Conservation (phyloP, 2,888 invertebrate species). For the Noctua janthe region DNA sequence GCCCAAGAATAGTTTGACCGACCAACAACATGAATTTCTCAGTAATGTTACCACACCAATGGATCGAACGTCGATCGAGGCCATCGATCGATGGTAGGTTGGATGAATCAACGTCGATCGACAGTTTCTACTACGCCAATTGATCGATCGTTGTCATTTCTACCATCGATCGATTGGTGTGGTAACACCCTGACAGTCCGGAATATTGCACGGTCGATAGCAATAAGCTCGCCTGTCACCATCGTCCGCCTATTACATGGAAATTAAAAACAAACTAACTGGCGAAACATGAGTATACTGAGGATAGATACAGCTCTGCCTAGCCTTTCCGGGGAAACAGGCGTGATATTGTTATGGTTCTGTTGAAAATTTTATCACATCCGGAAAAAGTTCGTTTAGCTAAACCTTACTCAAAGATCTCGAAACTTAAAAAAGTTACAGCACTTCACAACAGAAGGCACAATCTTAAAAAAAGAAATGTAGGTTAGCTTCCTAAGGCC, state of each 20-base stretch:
- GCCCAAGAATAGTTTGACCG: too few species aligned
- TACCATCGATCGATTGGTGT: too few species aligned
- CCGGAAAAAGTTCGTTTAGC: not conserved
- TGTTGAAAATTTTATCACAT: not conserved
- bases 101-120: too few species aligned
- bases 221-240: not conserved
- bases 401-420: conserved; percentile 14
- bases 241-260: not conserved
- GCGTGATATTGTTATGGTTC: not conserved
- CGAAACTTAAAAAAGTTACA: conserved; percentile 7
- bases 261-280: not conserved
- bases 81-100: too few species aligned
- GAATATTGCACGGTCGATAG: not conserved
- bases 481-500: conserved; percentile 45
- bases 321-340: not conserved
- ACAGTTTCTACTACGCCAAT: too few species aligned
- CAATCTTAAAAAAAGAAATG: conserved; percentile 43
- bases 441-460: conserved; percentile 20
- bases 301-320: not conserved
- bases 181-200: too few species aligned
- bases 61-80: too few species aligned
- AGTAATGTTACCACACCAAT: not conserved
- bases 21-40: not conserved
- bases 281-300: not conserved
- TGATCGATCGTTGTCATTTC: too few species aligned